These are phyloP conservation scores for Drosophila antonietae DNA, from an alignment of 2,888 invertebrate genomes.

Conservation along the genomic window DNA sequence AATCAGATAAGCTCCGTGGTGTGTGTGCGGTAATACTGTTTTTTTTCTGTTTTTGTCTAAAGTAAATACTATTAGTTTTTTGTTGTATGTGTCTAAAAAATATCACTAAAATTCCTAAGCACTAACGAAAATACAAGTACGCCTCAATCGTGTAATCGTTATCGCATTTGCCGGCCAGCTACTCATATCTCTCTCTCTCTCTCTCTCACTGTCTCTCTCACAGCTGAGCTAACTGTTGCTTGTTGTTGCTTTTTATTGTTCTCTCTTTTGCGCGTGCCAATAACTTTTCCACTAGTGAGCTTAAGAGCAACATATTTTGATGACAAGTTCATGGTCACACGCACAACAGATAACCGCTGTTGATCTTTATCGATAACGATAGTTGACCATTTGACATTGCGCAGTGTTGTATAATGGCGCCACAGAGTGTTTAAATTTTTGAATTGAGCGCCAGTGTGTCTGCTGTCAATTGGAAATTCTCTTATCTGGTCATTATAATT, in stretches of 20 bases:
- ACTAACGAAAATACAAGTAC: slow-evolving; percentile 30
- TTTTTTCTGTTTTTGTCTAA: background rate
- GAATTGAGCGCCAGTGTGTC: slow-evolving; percentile 43
- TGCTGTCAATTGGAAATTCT: background rate
- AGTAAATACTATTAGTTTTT: slow-evolving; percentile 2
- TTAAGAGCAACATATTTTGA: slow-evolving; percentile 6
- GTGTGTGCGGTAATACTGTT: slow-evolving; percentile 10
- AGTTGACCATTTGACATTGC: slow-evolving; percentile 26
- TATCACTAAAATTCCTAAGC: slow-evolving; percentile 11
- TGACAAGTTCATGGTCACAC: slow-evolving; percentile 65
- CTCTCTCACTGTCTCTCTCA: slow-evolving; percentile 29
- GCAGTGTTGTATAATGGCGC: slow-evolving; percentile 34
- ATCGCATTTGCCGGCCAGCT: slow-evolving; percentile 55
- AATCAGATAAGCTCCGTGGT: slow-evolving; percentile 53
- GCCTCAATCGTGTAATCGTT: slow-evolving; percentile 57
- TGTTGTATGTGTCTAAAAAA: background rate
- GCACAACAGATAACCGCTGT: slow-evolving; percentile 10
- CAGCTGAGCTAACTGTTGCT: background rate
- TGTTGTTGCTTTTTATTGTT: slow-evolving; percentile 13
- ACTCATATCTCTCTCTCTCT: slow-evolving; percentile 15
- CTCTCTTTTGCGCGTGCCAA: slow-evolving; percentile 17
- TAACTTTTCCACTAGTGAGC: slow-evolving; percentile 48
- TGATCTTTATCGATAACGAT: slow-evolving; percentile 63
- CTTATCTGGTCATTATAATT: slow-evolving; percentile 23
- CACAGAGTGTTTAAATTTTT: slow-evolving; percentile 17